A percentile compares a stretch with the other conserved stretches of the same genome.
Evolutionary conservation across 2,113 vertebrate genomes (phyloP).

Genomic region (Charina bottae): DNA sequence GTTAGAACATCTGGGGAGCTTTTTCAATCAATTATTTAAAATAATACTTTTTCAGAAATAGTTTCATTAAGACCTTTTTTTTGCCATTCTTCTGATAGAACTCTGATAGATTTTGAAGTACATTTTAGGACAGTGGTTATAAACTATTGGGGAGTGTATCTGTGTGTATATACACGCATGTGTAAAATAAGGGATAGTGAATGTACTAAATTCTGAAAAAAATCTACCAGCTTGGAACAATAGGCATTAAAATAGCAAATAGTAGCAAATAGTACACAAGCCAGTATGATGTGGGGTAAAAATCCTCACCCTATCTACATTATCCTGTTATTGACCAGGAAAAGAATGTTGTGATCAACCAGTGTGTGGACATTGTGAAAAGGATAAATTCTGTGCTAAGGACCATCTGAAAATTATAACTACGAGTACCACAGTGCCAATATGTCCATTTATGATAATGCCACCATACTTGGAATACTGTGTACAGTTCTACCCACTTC

Average conservation of each 20-base stretch:
- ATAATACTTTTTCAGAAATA: neutral
- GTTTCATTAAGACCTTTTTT: neutral
- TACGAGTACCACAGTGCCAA: neutral
- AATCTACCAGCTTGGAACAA: neutral
- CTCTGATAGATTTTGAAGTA: neutral
- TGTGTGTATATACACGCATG: neutral
- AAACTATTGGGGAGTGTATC: neutral
- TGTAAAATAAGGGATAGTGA: neutral
- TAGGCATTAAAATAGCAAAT: neutral
- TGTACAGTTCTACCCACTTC: neutral
- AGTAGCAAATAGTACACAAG: neutral
- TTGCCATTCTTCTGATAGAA: neutral
- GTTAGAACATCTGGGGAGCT: neutral
- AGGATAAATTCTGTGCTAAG: neutral
- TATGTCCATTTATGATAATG: neutral
- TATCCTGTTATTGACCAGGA: neutral
- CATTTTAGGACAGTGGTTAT: neutral
- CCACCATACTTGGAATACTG: neutral
- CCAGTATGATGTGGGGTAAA: neutral
- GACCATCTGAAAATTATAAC: neutral
- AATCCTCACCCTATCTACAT: neutral
- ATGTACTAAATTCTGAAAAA: neutral
- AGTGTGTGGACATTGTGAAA: neutral
- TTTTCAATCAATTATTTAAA: slow-evolving; percentile 12
- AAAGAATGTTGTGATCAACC: neutral